Evolutionary conservation across 2,113 vertebrate genomes (phyloP), one percentile per base, ranked within the genome.

Genomic region (Silurus glanis): DNA sequence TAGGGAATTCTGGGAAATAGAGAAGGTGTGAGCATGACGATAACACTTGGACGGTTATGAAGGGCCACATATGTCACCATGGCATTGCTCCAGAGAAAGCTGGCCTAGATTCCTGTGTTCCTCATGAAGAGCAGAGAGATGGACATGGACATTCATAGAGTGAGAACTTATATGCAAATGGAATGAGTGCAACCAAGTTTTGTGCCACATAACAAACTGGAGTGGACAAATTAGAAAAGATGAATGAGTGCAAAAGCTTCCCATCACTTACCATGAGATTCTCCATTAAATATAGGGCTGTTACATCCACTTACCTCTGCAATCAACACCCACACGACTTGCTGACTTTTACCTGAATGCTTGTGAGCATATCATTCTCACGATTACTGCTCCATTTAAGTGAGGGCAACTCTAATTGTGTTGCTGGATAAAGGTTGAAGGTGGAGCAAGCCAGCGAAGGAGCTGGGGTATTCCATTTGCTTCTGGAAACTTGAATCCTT

Each of bases 401-500:
- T 91, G 92, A 91, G 91, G 87, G 93, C 91, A 92, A 23, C 17
- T 12, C 37, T 59, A 37, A 80, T 59, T 92, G 85, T 92, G 92
- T 90, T 92, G 93, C 93, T 19, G 78, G 94, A 91, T 45, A 72
- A 84, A 71, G n/a, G 86, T 85, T 86, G 74, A 66, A 58, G 47
- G 86, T 86, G 91, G 91, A 93, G 92, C 80, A 84, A 87, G 92
- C 92, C 92, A 91, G 49, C 51, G 79, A 92, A 91, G 93, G 88
- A 93, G 92, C 92, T 69, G 56, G 67, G 66, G 79, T 19, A 58
- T 74, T 51, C 47, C 45, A 51, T 55, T 80, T 47, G 28, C 78
- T 59, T 80, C 96, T 99, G 94, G 97, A 96, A 80, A 96, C 97
- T 86, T 97, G 96, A 92, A 99, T 95, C 94, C 96, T 97, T 93